Evolutionary conservation across 2,797 vertebrate species (phyloP).

Genomic region (Eurystomus glaucurus): DNA sequence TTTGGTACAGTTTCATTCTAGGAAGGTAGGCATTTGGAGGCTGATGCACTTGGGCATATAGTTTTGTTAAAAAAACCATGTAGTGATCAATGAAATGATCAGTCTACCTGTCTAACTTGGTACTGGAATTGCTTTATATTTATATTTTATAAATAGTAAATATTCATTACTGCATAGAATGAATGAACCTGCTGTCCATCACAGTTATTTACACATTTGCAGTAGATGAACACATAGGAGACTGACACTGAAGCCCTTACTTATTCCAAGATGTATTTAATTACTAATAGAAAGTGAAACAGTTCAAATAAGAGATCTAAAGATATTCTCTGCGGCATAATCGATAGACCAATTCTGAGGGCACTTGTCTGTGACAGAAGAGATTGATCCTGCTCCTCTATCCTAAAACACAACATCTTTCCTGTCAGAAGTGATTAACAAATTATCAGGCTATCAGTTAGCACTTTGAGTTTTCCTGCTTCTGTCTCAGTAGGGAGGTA

Average conservation of each 20-base stretch:
- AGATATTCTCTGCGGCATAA: not conserved
- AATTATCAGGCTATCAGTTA: not conserved
- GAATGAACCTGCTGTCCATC: not conserved
- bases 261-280: not conserved
- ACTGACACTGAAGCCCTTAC: not conserved
- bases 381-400: conserved; percentile 39
- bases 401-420: not conserved
- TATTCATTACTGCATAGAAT: rapidly evolving
- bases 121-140: not conserved
- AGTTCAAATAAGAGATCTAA: not conserved
- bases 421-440: not conserved
- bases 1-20: not conserved
- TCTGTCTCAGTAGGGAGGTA: not conserved
- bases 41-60: rapidly evolving
- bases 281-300: not conserved
- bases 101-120: not conserved
- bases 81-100: not conserved
- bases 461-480: not conserved
- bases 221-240: not conserved
- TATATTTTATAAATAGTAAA: not conserved
- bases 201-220: not conserved
- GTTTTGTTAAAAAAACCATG: not conserved
- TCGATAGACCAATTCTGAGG: conserved; percentile 24
- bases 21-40: not conserved
- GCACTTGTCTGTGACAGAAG: conserved; percentile 45